Base-by-base conservation (phyloP, 2,113 vertebrate species). In the Menidia beryllina region DNA sequence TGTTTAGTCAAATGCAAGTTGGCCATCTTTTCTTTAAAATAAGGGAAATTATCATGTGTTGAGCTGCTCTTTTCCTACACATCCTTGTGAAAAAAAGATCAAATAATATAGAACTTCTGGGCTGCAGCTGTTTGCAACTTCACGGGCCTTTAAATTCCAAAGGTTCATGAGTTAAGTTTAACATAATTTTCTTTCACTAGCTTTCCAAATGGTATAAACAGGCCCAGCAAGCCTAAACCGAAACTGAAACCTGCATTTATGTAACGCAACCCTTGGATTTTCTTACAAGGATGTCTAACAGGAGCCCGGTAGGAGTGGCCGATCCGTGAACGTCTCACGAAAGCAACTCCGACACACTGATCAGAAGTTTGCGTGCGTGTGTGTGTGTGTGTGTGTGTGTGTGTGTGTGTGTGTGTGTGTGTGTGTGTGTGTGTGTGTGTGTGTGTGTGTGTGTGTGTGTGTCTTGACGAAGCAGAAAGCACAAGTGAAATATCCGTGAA, bases 191-290 rank as follows among this genome's bases (percentile, higher is more conserved):
- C n/a, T n/a, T n/a, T n/a, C n/a, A n/a, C n/a, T n/a, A 30, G 57
- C 24, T 19, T 24, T 38, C 15, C n/a, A 41, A 30, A 23, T 21
- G 19, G 27, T 38, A 25, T 23, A 24, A 24, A 55, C 38, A 49
- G 9, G 24, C 1, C 34, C 9, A 38, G 9, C 17, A 17, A 15
- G 17, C 27, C 10, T 13, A 53, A 86, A 84, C 12, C 13, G 63
- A 83, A 88, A 88, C 57, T 74, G 79, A 85, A 83, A 81, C 43
- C 38, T 52, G 6, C 25, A 17, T 38, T 69, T 52, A 20, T 25
- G 49, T 36, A 43, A 30, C 41, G 38, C 20, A 6, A 34, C 19
- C 53, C 21, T 15, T 48, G 36, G 47, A 49, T 26, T 43, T 43
- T 51, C 3, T 55, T 30, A 19, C 24, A 54, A 50, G 6, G 24